Base-by-base conservation (phyloP, 2,888 invertebrate genomes). In the Mesochorus sp. region DNA sequence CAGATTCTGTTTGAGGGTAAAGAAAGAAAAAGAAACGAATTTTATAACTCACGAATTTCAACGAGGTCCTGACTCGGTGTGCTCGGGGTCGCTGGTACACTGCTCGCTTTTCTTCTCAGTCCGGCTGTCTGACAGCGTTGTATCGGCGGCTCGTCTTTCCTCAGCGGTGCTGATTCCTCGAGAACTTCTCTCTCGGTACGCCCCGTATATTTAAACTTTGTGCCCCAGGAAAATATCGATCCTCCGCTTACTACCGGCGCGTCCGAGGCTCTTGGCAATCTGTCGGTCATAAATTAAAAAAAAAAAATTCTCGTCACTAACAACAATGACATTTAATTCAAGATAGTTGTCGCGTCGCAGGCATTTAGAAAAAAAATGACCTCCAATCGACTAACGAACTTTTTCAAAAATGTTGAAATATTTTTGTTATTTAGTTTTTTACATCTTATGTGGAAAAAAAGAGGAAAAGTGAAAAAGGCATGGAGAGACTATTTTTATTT, bases 141-240 rank as follows among this genome's bases (percentile, higher is more conserved):
- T 89, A 94, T 92, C 86, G 94, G 93, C 82, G 93, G 94, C 91
- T 88, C 51, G 91, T 91, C 82, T 91, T 94, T 88, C 47, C 91
- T 87, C 55, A 91, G 86, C 24, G 91, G 91, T 53, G 95, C 95
- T 85, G 94, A 94, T 86, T 97, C 95, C 90, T 96, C 96, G 74
- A 97, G 92, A 78, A 98, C 97, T 92, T 98, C 98, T 49, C 95
- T 94, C 92, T 98, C 98, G 53, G 98, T 98, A 84, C 98, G 94
- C 0, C 98, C 98, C 87, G 96, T 95, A 92, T 98, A 98, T 87
- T 96, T 95, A 91, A 98, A 98, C 92, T 97, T 97, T 28, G 97
- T 97, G 73, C 98, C 97, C 95, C 97, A 96, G 21, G 97, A 97
- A 92, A 98, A 98, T 86, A 98, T 94, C 55, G 97, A 97, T 57